Percentiles rank a stretch among this genome's conserved stretches.
These are phyloP conservation scores for Phenganax subtilis DNA, from an alignment of 92 coral and sea anemone species.

Conservation along the genomic window DNA sequence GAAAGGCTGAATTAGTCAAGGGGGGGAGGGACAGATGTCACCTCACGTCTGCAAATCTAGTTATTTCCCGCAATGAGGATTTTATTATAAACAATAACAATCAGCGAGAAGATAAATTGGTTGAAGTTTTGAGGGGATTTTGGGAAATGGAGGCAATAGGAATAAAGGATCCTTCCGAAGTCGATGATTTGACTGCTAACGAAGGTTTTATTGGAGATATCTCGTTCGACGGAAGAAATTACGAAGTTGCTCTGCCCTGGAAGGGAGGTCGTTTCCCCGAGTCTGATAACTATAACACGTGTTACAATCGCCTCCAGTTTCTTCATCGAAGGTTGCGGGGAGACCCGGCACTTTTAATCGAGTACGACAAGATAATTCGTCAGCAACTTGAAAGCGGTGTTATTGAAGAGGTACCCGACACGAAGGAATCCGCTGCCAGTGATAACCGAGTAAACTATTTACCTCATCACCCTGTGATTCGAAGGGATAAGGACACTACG, in stretches of 20 bases:
- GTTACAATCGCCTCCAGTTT: neutral
- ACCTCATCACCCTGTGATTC: conserved; percentile 4
- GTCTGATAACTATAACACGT: neutral
- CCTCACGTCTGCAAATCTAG: neutral
- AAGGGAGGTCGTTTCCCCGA: neutral
- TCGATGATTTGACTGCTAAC: neutral
- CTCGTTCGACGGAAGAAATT: neutral
- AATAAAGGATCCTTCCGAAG: neutral
- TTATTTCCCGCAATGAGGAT: conserved; percentile 3
- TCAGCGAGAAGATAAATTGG: neutral
- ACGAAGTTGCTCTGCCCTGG: conserved; percentile 10
- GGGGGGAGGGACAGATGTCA: neutral
- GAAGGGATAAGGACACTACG: neutral
- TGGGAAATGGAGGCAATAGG: neutral
- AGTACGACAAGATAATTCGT: conserved; percentile 15
- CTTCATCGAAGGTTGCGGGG: neutral
- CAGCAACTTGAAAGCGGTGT: neutral
- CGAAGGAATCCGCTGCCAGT: neutral
- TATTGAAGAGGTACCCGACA: neutral
- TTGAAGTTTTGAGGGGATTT: neutral
- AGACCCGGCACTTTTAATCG: conserved; percentile 9
- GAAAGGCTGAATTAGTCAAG: neutral
- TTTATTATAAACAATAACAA: neutral
- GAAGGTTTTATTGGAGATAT: neutral
- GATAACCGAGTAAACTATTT: neutral